phyloP scores from a whole-genome alignment of 1,140 invertebrate genomes.

The Zaprionus lachaisei region DNA sequence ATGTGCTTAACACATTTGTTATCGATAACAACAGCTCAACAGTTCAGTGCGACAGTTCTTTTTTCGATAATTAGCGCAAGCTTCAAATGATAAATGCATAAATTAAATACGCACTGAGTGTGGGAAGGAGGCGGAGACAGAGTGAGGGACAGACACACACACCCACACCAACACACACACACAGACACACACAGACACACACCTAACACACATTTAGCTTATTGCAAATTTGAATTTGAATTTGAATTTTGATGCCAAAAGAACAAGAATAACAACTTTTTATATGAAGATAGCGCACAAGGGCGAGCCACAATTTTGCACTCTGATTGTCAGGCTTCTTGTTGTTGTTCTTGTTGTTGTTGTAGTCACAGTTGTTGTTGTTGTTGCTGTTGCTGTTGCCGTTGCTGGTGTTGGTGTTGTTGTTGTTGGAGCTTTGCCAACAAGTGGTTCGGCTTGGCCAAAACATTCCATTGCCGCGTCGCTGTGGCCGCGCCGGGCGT shows the following conservation, averaged over 20 bases:
- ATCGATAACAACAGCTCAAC: not conserved
- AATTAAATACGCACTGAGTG: slow-evolving; percentile 2
- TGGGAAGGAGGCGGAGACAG: not conserved
- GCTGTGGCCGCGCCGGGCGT: slow-evolving; percentile 21
- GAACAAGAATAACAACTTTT: slow-evolving; percentile 10
- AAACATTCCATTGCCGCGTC: slow-evolving; percentile 56
- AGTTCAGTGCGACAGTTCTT: not conserved
- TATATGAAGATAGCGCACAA: slow-evolving; percentile 28
- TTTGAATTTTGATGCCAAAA: slow-evolving; percentile 38
- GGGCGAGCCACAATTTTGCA: slow-evolving; percentile 45
- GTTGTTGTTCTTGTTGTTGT: slow-evolving; percentile 22
- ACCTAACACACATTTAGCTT: slow-evolving; percentile 26
- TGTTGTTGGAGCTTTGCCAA: slow-evolving; percentile 67
- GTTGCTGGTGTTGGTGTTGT: slow-evolving; percentile 34
- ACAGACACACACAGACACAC: not conserved
- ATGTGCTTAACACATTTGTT: not conserved
- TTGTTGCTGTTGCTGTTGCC: slow-evolving; percentile 17
- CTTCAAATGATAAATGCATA: slow-evolving; percentile 8
- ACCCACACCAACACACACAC: not conserved
- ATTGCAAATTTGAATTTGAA: slow-evolving; percentile 35
- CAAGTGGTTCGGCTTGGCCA: slow-evolving; percentile 70
- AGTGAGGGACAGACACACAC: not conserved
- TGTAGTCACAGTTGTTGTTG: slow-evolving; percentile 23
- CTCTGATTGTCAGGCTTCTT: slow-evolving; percentile 26
- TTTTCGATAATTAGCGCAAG: not conserved